Evolutionary conservation across 1,140 invertebrate genomes (phyloP).

Genomic region (Trichonephila clavata): DNA sequence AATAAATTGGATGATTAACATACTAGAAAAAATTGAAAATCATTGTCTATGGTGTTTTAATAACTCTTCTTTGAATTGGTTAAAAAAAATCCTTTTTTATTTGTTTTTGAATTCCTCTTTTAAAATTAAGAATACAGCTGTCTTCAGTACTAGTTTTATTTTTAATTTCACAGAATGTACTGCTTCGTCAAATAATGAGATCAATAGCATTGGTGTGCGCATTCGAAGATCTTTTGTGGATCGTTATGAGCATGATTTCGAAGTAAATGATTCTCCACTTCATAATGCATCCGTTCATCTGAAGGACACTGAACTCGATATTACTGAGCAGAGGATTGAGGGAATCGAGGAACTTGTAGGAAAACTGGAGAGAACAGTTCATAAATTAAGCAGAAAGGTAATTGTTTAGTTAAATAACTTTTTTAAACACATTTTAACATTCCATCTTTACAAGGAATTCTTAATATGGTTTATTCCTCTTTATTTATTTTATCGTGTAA

Average conservation of each 20-base stretch:
- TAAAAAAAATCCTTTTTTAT: too few relatives aligned
- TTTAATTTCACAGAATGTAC: constrained; percentile 52
- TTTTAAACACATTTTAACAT: too few relatives aligned
- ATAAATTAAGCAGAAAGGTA: constrained; percentile 82
- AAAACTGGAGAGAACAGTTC: constrained; percentile 83
- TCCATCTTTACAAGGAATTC: too few relatives aligned
- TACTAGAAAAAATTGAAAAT: too few relatives aligned
- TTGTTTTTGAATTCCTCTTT: not conserved
- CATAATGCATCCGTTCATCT: not conserved
- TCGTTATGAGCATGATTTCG: constrained; percentile 18
- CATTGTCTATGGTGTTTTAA: too few relatives aligned
- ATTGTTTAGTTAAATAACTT: not conserved
- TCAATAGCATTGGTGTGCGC: constrained; percentile 39
- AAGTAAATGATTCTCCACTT: not conserved
- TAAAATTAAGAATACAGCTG: not conserved
- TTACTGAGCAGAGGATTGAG: constrained; percentile 83
- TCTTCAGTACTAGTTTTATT: not conserved
- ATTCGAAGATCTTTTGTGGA: constrained; percentile 51
- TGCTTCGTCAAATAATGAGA: constrained; percentile 41
- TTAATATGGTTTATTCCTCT: too few relatives aligned
- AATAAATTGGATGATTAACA: too few relatives aligned
- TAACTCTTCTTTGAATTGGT: too few relatives aligned
- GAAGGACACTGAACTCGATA: constrained; percentile 75
- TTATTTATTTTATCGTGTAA: too few relatives aligned
- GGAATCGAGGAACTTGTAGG: constrained; percentile 83